Percentiles rank a stretch among this genome's conserved stretches.
Conservation (phyloP, 2,113 vertebrate species). For the Tretioscincus oriximinensis region DNA sequence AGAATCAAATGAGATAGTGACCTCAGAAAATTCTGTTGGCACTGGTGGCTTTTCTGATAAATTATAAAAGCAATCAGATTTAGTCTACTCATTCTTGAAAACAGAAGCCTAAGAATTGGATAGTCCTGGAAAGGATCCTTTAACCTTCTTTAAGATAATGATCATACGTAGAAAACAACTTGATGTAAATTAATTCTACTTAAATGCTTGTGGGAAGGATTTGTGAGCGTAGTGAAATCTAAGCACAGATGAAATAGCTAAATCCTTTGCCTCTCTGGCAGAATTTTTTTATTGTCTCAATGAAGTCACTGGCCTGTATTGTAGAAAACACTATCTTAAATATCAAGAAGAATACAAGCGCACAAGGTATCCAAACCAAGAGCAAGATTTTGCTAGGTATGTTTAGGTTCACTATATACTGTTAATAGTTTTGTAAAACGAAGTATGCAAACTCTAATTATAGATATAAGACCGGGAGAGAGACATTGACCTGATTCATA, state of each 20-base stretch:
- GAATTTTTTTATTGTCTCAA: conserved; percentile 10
- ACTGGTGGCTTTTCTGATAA: neutral
- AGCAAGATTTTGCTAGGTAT: neutral
- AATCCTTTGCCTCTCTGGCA: neutral
- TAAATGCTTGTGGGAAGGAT: conserved; percentile 31
- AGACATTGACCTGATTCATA: neutral
- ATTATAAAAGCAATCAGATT: conserved; percentile 8
- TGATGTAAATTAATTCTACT: conserved; percentile 58
- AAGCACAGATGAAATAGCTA: conserved; percentile 5
- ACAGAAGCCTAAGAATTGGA: conserved; percentile 37
- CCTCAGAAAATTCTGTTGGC: no score
- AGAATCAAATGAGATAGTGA: no score
- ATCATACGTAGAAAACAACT: conserved; percentile 40
- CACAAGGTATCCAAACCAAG: neutral
- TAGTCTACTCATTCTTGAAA: conserved; percentile 9
- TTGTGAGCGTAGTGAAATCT: conserved; percentile 13
- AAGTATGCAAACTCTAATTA: neutral
- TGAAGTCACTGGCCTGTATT: neutral
- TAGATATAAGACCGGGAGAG: neutral
- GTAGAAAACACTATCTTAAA: neutral
- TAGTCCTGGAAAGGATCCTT: conserved; percentile 16
- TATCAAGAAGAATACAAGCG: neutral
- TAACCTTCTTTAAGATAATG: conserved; percentile 33
- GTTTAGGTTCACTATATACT: no score
- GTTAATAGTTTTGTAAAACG: no score